Base-by-base conservation (phyloP, 2,797 vertebrate species). In the Euphonia xanthogaster region DNA sequence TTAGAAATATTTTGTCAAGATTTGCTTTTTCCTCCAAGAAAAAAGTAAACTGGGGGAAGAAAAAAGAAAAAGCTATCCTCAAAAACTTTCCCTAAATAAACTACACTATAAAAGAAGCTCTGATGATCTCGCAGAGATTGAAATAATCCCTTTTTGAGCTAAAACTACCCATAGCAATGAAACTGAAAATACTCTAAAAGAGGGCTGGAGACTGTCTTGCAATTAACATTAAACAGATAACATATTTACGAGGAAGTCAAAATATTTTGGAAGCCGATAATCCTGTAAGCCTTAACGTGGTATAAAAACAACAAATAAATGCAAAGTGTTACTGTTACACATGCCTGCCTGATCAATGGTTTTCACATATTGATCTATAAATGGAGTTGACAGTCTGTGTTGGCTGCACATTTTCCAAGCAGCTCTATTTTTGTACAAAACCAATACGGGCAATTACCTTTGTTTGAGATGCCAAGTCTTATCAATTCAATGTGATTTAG, bases 391-490 rank as follows among this genome's bases (percentile, higher is more conserved):
- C 98, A 98, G 98, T 97, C 97, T 98, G 97, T 98, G 97, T 98
- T 98, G 97, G 97, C 97, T 97, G 97, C 98, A 98, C 96, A 98
- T 98, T 98, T 98, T 98, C 97, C 97, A 98, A 98, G 98, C 98
- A 98, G 97, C 44, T 97, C 97, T 98, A 98, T 97, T 98, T 98
- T 98, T 98, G 97, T 97, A 98, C 97, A 98, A 98, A 98, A 98
- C 97, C 98, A 98, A 98, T 98, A 98, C 96, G 96, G 97, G 97
- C 98, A 98, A 98, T 98, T 98, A 98, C 98, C 98, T 98, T 98
- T 98, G 97, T 98, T 98, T 97, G 97, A 98, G 97, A 98, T 98
- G 98, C 98, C 98, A 98, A 97, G 95, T 98, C 97, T 98, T 98
- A 98, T 98, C 98, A 98, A 98, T 98, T 98, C 98, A 97, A 97